These are phyloP conservation scores for Dasypogon diadema DNA, from an alignment of 2,888 invertebrate genomes.

Conservation along the genomic window DNA sequence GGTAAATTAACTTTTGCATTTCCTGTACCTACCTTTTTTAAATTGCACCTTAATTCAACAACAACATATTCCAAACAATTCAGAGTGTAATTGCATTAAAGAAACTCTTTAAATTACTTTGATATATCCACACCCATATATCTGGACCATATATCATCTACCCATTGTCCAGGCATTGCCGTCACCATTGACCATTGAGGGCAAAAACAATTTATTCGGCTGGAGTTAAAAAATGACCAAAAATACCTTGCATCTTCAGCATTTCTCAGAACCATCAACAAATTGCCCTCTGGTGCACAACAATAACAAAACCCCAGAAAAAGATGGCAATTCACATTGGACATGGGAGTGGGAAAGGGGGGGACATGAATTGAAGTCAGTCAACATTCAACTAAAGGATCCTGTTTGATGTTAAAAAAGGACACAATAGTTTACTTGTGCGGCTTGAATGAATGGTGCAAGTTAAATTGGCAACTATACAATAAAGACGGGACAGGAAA, in stretches of 20 bases:
- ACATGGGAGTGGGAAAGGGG: too few species aligned
- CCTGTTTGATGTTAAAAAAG: neutral
- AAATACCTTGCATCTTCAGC: neutral
- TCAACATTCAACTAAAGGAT: neutral
- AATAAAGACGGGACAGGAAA: neutral
- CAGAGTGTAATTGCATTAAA: too few species aligned
- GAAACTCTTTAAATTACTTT: too few species aligned
- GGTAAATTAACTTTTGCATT: too few species aligned
- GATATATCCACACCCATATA: neutral
- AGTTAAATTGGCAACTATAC: neutral
- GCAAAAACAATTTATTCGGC: neutral
- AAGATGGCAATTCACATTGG: neutral
- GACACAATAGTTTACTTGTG: neutral
- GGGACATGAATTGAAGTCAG: too few species aligned
- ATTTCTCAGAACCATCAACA: neutral
- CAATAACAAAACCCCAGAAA: neutral
- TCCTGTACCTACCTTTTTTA: too few species aligned
- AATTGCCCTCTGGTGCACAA: neutral
- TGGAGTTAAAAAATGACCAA: neutral
- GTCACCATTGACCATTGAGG: neutral
- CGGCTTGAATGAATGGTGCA: neutral
- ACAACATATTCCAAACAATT: too few species aligned
- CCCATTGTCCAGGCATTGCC: neutral
- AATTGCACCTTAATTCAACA: too few species aligned
- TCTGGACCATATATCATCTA: neutral